Percentiles rank a stretch among this genome's conserved stretches.
Evolutionary conservation across 2,797 vertebrate genomes (phyloP).

Genomic region (Phataginus tetradactyla): DNA sequence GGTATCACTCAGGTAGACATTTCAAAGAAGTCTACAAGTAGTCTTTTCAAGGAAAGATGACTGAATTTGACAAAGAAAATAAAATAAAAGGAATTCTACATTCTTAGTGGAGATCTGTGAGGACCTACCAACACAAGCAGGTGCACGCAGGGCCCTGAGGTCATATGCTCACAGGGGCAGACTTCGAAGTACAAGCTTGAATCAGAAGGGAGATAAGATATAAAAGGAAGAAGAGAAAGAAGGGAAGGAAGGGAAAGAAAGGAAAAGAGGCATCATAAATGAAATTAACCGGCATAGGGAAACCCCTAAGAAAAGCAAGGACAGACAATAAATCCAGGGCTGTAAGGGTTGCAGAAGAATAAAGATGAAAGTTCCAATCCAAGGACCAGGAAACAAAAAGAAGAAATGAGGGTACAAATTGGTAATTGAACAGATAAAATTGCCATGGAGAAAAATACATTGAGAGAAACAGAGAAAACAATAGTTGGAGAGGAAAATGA

Average conservation of each 20-base stretch:
- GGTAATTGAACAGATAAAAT: neutral
- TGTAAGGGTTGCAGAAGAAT: neutral
- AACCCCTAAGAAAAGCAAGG: neutral
- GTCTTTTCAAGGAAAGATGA: neutral
- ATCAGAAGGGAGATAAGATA: neutral
- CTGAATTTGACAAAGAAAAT: neutral
- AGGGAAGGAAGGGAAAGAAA: neutral
- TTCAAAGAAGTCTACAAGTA: neutral
- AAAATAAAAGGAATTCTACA: neutral
- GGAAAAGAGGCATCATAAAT: too few relatives aligned
- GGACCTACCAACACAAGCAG: neutral
- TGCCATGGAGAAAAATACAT: constrained; percentile 24
- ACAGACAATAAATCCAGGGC: neutral
- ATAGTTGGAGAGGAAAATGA: constrained; percentile 49
- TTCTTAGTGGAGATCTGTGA: neutral
- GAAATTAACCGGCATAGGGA: neutral
- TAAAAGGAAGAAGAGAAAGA: neutral
- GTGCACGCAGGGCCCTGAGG: neutral
- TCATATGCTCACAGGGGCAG: neutral
- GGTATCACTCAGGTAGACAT: neutral
- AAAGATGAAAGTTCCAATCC: constrained; percentile 21
- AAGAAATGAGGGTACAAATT: constrained; percentile 43
- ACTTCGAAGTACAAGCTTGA: neutral
- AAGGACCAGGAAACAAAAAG: neutral
- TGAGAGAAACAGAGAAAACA: constrained; percentile 40